Base-by-base conservation (phyloP, 2,797 vertebrate genomes). In the Myoxocephalus aenaeus region DNA sequence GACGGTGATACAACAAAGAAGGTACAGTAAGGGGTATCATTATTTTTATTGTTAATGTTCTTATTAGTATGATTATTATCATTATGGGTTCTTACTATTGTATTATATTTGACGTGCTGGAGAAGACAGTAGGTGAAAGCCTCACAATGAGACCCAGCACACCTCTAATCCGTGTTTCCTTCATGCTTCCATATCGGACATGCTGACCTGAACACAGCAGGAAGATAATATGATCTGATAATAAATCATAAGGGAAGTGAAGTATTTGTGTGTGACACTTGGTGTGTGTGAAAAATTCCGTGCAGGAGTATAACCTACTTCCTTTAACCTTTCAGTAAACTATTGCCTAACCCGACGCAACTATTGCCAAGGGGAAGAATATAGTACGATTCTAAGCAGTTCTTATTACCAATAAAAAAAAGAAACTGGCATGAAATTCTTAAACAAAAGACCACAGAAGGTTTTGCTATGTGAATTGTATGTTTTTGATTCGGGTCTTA, bases 221-320 rank as follows among this genome's bases (percentile, higher is more conserved):
- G 51, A 2, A n/a, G 12, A 8, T 2, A 1, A n/a, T 5, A 8
- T 15, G 0, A 40, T 1, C 4, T 22, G 0, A 36, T 48, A 34
- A 48, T 1, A 57, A 25, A 2, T 2, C 7, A 34, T 53, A 20
- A 6, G 40, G 54, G 75, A 75, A 38, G 44, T 1, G 10, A 0
- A 6, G 3, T 10, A 13, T 54, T 40, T 80, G 77, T 42, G 2
- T 32, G 3, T 67, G 12, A 57, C 38, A 0, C 3, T 1, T 20
- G 0, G 10, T 36, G 22, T 54, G 44, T 59, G 74, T 88, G 85
- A 58, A 68, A 1, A 1, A 5, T 32, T 61, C 22, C 67, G 75
- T 32, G 65, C 7, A 48, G 9, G 2, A 15, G 3, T 0, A 15
- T 0, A 3, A 54, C 51, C 6, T 29, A 36, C 50, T 73, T 69